Percentiles rank a stretch among this genome's conserved stretches.
Conservation (phyloP, 2,113 vertebrate species). For the Calidris pugnax region DNA sequence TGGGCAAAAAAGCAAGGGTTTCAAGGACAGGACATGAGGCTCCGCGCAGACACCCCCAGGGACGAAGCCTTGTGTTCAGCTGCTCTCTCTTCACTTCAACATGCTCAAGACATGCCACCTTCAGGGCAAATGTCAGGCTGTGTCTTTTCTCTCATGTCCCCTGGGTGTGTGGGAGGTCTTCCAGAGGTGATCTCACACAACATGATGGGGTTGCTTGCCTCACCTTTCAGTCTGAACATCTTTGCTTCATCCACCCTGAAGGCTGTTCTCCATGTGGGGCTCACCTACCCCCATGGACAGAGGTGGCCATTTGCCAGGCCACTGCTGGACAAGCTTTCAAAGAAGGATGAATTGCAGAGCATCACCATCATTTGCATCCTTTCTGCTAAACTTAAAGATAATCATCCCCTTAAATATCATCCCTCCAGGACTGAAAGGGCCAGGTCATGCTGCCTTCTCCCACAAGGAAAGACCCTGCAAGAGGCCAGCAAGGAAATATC, state of each 20-base stretch:
- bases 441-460: neutral
- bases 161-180: neutral
- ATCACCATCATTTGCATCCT: neutral
- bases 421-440: neutral
- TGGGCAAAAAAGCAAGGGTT: conserved; percentile 67
- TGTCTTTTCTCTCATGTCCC: neutral
- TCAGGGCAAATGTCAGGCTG: neutral
- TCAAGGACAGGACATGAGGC: neutral
- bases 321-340: neutral
- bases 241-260: neutral
- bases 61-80: neutral
- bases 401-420: neutral
- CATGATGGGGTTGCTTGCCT: neutral
- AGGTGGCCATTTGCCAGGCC: neutral
- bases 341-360: neutral
- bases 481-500: neutral
- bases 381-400: neutral
- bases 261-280: neutral
- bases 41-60: neutral
- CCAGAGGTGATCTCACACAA: neutral
- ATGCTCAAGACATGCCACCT: neutral
- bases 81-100: neutral
- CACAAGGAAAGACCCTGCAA: neutral
- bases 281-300: neutral
- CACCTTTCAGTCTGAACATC: neutral